Base-by-base conservation (phyloP, 92 coral and sea anemone species). In the Palythoa caribaeorum region DNA sequence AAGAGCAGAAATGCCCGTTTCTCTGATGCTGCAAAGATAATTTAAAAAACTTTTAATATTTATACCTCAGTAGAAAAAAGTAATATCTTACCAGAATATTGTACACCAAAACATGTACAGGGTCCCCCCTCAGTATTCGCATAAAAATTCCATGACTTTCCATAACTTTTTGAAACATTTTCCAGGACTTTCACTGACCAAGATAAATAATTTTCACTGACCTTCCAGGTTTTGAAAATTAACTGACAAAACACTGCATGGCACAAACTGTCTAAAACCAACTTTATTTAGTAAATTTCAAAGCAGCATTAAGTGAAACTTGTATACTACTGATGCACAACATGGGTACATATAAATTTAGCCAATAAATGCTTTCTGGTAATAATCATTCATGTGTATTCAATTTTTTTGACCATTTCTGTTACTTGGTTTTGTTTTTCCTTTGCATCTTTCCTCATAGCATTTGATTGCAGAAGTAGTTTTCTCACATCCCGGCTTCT, bases 1-100 rank as follows among this genome's bases (percentile, higher is more conserved):
- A 63, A 88, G 3, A 88, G 88, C 48, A 88, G 91, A 15, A 88
- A 88, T 80, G 91, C 87, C 40, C 87, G 73, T 60, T 88, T 88
- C 51, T 88, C 91, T 2, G 91, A 88, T 6, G 87, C 87, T 88
- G 88, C 9, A 85, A 85, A 84, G n/a, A 0, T 11, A 71, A 19
- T 21, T 44, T 28, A 19, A 62, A 83, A n/a, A n/a, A n/a, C n/a
- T n/a, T n/a, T n/a, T n/a, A n/a, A n/a, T n/a, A n/a, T n/a, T n/a
- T n/a, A n/a, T n/a, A n/a, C n/a, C n/a, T n/a, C n/a, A n/a, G n/a
- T n/a, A n/a, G n/a, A n/a, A n/a, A n/a, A n/a, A n/a, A n/a, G n/a
- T n/a, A n/a, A n/a, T n/a, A n/a, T n/a, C n/a, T n/a, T n/a, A n/a
- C n/a, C n/a, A n/a, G n/a, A n/a, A n/a, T n/a, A n/a, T n/a, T n/a